phyloP scores from a whole-genome alignment of 2,797 vertebrate genomes.

The Peromyscus nudipes region DNA sequence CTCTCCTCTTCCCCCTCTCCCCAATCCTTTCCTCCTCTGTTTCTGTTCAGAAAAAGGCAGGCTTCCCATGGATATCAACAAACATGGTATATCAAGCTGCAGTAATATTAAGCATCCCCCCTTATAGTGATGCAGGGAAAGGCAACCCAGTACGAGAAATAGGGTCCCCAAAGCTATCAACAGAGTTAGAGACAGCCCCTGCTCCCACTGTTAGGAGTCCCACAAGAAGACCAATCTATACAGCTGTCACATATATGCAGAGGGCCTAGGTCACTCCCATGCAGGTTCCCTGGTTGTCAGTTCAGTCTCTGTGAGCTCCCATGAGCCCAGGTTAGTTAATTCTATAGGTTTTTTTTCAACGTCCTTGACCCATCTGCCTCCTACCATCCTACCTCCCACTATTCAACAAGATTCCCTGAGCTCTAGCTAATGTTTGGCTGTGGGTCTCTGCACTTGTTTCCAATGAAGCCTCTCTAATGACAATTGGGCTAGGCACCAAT shows the following conservation, averaged over 20 bases:
- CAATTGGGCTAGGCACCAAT: neutral
- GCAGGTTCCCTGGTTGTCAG: neutral
- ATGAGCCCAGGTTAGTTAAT: neutral
- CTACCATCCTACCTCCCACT: neutral
- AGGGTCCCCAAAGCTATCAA: neutral
- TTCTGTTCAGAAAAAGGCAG: neutral
- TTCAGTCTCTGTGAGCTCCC: neutral
- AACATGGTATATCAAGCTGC: neutral
- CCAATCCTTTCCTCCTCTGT: neutral
- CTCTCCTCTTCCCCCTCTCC: neutral
- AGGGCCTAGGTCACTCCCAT: neutral
- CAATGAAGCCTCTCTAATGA: neutral
- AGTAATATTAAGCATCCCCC: neutral
- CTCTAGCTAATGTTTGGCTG: neutral
- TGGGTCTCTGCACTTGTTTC: neutral
- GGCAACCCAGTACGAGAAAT: neutral
- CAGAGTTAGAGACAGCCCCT: neutral
- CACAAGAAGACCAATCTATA: neutral
- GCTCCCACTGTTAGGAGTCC: neutral
- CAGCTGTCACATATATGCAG: neutral
- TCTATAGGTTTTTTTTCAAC: neutral
- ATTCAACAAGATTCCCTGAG: neutral
- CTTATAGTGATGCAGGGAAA: neutral
- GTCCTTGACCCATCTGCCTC: neutral
- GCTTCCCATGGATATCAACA: neutral